phyloP scores from a whole-genome alignment of 2,113 vertebrate species.

The Rhinoptilus africanus region DNA sequence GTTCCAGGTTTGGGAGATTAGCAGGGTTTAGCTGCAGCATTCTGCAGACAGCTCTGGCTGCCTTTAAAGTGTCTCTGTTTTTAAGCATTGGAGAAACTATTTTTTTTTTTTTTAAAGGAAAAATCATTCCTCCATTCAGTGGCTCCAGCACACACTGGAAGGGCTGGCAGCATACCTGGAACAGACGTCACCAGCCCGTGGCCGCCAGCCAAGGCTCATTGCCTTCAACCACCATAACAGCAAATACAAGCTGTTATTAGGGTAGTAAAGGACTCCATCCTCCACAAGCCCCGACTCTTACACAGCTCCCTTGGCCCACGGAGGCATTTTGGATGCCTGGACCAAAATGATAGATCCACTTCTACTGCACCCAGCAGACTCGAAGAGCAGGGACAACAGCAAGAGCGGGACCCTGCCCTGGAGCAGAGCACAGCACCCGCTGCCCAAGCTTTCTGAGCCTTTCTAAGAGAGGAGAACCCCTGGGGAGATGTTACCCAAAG shows the following conservation, averaged over 20 bases:
- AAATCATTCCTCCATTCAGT: neutral
- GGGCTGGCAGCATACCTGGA: neutral
- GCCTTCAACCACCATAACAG: neutral
- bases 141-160: neutral
- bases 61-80: neutral
- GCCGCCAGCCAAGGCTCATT: neutral
- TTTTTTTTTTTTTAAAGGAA: neutral
- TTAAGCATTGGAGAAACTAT: neutral
- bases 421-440: neutral
- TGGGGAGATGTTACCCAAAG: neutral
- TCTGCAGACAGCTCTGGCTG: conserved; percentile 22
- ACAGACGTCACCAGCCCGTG: neutral
- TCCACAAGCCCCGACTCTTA: neutral
- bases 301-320: neutral
- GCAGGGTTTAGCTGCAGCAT: neutral
- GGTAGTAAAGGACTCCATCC: neutral
- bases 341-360: neutral
- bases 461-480: neutral
- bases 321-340: neutral
- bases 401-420: neutral
- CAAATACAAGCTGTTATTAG: neutral
- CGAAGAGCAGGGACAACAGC: neutral
- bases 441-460: neutral
- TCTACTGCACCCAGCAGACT: neutral
- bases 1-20: conserved; percentile 28